Conservation (phyloP, 2,888 invertebrate genomes). For the Ferdinandea cuprea region DNA sequence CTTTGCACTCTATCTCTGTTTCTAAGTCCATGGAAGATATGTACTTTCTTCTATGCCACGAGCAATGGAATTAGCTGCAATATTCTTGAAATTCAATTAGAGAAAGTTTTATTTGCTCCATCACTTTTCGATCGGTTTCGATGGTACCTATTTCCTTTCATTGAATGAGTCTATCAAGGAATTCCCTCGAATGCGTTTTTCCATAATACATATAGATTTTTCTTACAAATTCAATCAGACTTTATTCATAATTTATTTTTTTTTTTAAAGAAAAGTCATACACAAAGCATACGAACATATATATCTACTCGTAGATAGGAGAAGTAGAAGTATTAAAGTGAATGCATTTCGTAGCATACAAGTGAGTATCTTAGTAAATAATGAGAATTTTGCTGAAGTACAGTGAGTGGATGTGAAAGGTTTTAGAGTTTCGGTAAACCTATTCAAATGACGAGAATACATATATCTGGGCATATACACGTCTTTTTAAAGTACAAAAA, state of each 20-base stretch:
- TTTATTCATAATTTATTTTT: constrained; percentile 67
- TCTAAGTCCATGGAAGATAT: background rate
- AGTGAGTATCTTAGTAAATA: constrained; percentile 23
- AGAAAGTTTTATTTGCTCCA: constrained; percentile 69
- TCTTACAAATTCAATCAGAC: constrained; percentile 68
- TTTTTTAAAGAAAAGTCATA: constrained; percentile 38
- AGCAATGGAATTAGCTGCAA: constrained; percentile 42
- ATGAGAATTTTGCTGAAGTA: constrained; percentile 13
- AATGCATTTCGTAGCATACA: constrained; percentile 9
- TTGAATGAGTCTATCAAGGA: constrained; percentile 29
- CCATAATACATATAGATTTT: background rate
- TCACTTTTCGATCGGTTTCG: constrained; percentile 55
- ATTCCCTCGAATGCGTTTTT: constrained; percentile 26
- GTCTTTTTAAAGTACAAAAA: too few species aligned
- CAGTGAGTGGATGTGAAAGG: constrained; percentile 19
- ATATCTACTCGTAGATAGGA: background rate
- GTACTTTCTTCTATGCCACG: background rate
- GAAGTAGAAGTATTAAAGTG: constrained; percentile 1
- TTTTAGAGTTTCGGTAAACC: background rate
- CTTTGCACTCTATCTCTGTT: constrained; percentile 1
- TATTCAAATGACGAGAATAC: too few species aligned
- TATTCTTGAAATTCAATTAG: constrained; percentile 68
- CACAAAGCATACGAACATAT: background rate
- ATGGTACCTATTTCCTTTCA: constrained; percentile 32
- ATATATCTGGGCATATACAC: too few species aligned